A percentile compares a stretch with the other conserved stretches of the same genome.
These are phyloP conservation scores for Semicossyphus pulcher DNA, from an alignment of 2,113 vertebrate species.

Conservation along the genomic window DNA sequence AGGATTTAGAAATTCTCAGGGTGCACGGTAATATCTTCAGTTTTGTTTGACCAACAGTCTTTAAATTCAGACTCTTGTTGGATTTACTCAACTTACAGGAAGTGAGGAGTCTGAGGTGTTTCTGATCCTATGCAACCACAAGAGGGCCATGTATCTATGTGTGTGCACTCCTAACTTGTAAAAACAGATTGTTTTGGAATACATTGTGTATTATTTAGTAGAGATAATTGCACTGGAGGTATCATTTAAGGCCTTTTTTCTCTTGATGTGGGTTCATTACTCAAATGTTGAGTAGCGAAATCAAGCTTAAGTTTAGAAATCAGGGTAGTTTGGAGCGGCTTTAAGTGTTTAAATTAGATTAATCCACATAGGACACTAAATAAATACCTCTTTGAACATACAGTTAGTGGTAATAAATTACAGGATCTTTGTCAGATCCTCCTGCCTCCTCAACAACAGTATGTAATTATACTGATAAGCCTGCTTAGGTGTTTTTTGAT, in stretches of 20 bases:
- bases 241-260: too few species aligned
- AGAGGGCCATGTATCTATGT: constrained; percentile 35
- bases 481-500: constrained; percentile 41
- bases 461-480: constrained; percentile 50
- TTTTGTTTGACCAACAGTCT: too few species aligned
- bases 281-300: too few species aligned
- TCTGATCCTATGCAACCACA: constrained; percentile 23
- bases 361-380: not conserved
- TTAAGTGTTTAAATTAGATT: too few species aligned
- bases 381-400: not conserved
- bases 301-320: too few species aligned
- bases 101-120: not conserved
- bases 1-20: too few species aligned
- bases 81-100: not conserved
- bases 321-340: too few species aligned
- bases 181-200: not conserved
- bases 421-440: not conserved
- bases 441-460: constrained; percentile 8
- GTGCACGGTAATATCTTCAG: too few species aligned
- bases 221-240: not conserved
- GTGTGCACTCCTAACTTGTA: not conserved
- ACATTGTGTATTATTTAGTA: not conserved
- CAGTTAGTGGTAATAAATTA: not conserved
- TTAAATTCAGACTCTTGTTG: not conserved
- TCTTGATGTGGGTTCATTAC: too few species aligned